Percentiles rank a stretch among this genome's conserved stretches.
Conservation (phyloP, 2,888 invertebrate genomes). For the Oligia latruncula region DNA sequence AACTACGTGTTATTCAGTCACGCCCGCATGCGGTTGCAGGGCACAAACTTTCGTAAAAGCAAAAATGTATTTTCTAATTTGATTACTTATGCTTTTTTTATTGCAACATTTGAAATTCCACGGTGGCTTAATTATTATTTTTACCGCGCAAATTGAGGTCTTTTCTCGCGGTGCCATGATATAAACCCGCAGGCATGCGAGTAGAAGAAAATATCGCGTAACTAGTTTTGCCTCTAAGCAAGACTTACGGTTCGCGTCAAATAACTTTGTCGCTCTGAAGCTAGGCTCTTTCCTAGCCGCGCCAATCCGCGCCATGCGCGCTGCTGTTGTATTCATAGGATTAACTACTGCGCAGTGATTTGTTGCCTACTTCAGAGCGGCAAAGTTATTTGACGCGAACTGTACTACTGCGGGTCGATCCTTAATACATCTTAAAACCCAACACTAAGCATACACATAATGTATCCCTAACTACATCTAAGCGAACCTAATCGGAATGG, state of each 20-base stretch:
- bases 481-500: conserved; percentile 65
- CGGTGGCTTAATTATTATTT: background rate
- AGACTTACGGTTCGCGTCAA: background rate
- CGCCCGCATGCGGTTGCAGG: background rate
- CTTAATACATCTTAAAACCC: background rate
- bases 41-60: background rate
- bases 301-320: no score
- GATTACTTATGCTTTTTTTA: background rate
- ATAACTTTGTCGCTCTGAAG: no score
- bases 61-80: background rate
- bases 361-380: no score
- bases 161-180: background rate
- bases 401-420: background rate
- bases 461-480: background rate
- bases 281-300: no score
- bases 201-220: background rate
- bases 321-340: no score
- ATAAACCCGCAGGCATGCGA: background rate
- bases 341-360: no score
- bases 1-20: background rate
- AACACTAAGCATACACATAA: background rate
- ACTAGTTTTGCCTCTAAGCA: background rate
- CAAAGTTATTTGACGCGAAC: no score
- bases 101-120: background rate
- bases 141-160: background rate